Evolutionary conservation across 2,113 vertebrate genomes (phyloP), one percentile per base, ranked within the genome.

Genomic region (Scytalopus superciliaris): DNA sequence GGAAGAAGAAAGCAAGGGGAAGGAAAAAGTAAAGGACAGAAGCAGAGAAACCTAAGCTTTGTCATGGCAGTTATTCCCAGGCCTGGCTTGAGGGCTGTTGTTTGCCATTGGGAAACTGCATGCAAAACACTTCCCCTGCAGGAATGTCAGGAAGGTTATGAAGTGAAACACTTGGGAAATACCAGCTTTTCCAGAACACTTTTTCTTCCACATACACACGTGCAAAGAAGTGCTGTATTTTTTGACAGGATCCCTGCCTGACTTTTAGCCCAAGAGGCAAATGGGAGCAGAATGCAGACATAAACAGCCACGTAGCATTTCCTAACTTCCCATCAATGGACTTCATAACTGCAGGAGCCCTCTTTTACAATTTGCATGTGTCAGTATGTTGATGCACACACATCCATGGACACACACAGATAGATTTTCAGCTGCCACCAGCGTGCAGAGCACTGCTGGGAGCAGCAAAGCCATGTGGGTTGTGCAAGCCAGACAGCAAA

Each of bases 381-480:
- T 40, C 44, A 39, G 23, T 52, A 12, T 23, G 73, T 17, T 15
- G 22, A 79, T 24, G 42, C 37, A 35, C 17, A 37, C n/a, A 22
- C 5, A 1, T 2, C 22, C 10, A 15, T 0, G 0, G 35, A n/a
- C 44, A 42, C 7, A 19, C 12, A 35, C 9, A 16, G 27, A 42
- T 2, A 60, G 49, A 10, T 57, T 84, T 82, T 49, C 0, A 1
- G 39, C 52, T 3, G 4, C 24, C 39, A n/a, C 14, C 31, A 6
- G 39, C 15, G 7, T 37, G 14, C 35, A n/a, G 18, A 59, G 69
- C 69, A 10, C 33, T 59, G 18, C n/a, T 44, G 28, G 55, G 33
- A 66, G 42, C 42, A 24, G 44, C 27, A 53, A 37, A 72, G 21
- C 5, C 28, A 33, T 0, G 2, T 5, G 47, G 27, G 39, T n/a